These are phyloP conservation scores for Heteromormyrus szaboi DNA, from an alignment of 2,797 vertebrate genomes.

Conservation along the genomic window DNA sequence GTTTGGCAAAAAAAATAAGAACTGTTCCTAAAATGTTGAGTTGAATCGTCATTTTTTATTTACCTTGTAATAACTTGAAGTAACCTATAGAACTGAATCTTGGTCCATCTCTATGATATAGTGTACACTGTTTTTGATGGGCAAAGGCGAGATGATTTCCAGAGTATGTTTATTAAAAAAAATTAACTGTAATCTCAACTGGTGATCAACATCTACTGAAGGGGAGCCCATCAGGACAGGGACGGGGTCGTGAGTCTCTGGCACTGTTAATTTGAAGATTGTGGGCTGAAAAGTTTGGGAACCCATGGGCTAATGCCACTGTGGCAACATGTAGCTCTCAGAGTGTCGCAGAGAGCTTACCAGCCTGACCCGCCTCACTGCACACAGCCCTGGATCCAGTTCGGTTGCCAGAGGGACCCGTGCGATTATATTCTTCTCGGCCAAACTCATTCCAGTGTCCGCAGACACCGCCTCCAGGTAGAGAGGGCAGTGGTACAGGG, in stretches of 20 bases:
- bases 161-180: conserved; percentile 8
- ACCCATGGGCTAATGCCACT: not conserved
- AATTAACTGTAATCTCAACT: not conserved
- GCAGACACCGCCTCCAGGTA: conserved; percentile 45
- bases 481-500: conserved; percentile 66
- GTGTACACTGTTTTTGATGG: not conserved
- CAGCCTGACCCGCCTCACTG: conserved; percentile 53
- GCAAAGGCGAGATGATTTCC: not conserved
- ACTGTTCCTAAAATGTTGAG: conserved; percentile 8
- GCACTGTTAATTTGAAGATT: not conserved
- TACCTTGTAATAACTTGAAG: not conserved
- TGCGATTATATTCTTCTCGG: conserved; percentile 45
- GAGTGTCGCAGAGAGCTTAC: conserved; percentile 42
- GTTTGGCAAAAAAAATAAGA: not conserved
- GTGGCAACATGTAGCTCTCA: not conserved
- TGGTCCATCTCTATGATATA: not conserved
- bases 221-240: not conserved
- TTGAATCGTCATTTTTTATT: conserved; percentile 9
- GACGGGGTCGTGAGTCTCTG: not conserved
- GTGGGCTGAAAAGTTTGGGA: not conserved
- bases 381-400: conserved; percentile 51
- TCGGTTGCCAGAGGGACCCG: conserved; percentile 47
- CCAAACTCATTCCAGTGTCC: conserved; percentile 34
- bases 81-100: not conserved
- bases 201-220: not conserved